These are phyloP conservation scores for Helicolenus hilgendorfi DNA, from an alignment of 2,797 vertebrate genomes.

Conservation along the genomic window DNA sequence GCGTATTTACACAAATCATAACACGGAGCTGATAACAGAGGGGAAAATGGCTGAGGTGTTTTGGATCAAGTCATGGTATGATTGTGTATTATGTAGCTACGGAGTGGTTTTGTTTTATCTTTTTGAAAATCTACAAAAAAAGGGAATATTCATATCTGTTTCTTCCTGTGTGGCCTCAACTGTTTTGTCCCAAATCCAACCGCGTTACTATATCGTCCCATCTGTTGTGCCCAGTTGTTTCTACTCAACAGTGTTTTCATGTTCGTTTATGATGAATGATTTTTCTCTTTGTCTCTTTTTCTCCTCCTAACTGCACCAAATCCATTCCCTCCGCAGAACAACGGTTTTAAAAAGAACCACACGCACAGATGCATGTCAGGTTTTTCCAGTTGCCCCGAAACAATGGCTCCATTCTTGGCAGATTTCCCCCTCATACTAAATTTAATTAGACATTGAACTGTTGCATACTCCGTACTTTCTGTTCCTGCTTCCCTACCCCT, in stretches of 20 bases:
- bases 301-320: slow-evolving; percentile 28
- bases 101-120: slow-evolving; percentile 39
- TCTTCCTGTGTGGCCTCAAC: slow-evolving; percentile 60
- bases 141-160: slow-evolving; percentile 13
- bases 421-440: slow-evolving; percentile 39
- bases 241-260: slow-evolving; percentile 43
- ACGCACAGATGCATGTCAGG: slow-evolving; percentile 49
- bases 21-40: slow-evolving; percentile 53
- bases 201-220: background rate
- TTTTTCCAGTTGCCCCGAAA: slow-evolving; percentile 73
- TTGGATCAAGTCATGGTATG: slow-evolving; percentile 41
- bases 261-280: slow-evolving; percentile 53
- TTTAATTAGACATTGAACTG: slow-evolving; percentile 63
- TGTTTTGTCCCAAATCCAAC: slow-evolving; percentile 6
- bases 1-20: slow-evolving; percentile 52
- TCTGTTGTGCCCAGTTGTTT: slow-evolving; percentile 47
- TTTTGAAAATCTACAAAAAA: slow-evolving; percentile 36
- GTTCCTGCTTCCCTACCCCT: slow-evolving; percentile 29
- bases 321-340: slow-evolving; percentile 60
- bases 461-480: slow-evolving; percentile 31
- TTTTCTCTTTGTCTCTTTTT: slow-evolving; percentile 1
- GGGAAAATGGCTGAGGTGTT: slow-evolving; percentile 28
- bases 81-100: slow-evolving; percentile 19
- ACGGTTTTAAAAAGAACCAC: slow-evolving; percentile 41
- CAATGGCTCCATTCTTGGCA: slow-evolving; percentile 72